phyloP scores from a whole-genome alignment of 1,140 invertebrate species.

The Centruroides sculpturatus region DNA sequence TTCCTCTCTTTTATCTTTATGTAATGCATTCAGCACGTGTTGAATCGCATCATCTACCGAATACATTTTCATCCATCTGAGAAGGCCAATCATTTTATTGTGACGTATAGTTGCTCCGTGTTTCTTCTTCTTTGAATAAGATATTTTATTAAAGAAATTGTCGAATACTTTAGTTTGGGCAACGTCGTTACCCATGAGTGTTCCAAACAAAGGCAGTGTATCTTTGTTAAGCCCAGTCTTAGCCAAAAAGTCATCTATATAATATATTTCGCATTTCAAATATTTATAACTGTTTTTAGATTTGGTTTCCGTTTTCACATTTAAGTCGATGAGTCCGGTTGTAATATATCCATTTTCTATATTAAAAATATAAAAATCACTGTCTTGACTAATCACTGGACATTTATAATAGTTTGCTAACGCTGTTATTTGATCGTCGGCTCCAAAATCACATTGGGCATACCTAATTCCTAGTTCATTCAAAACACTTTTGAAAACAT shows the following conservation, averaged over 20 bases:
- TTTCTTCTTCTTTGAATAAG: slow-evolving; percentile 39
- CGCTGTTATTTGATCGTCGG: slow-evolving; percentile 65
- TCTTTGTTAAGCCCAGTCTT: slow-evolving; percentile 43
- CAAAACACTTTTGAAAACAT: slow-evolving; percentile 53
- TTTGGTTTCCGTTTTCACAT: slow-evolving; percentile 8
- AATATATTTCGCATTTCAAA: slow-evolving; percentile 53
- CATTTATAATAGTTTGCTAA: slow-evolving; percentile 57
- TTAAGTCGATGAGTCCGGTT: slow-evolving; percentile 44
- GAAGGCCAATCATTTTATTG: slow-evolving; percentile 45
- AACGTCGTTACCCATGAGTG: slow-evolving; percentile 74
- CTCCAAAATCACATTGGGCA: slow-evolving; percentile 64
- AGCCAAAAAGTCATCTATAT: slow-evolving; percentile 48
- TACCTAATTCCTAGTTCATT: slow-evolving; percentile 44
- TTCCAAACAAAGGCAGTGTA: slow-evolving; percentile 59
- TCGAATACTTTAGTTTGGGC: slow-evolving; percentile 47
- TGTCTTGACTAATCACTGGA: slow-evolving; percentile 75
- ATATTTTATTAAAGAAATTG: slow-evolving; percentile 50
- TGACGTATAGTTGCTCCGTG: slow-evolving; percentile 22
- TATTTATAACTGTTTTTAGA: slow-evolving; percentile 12
- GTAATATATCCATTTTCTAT: slow-evolving; percentile 54
- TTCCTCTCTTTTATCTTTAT: slow-evolving; percentile 17
- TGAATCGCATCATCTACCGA: slow-evolving; percentile 45
- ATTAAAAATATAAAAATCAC: slow-evolving; percentile 80
- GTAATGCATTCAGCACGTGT: slow-evolving; percentile 17
- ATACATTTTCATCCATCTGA: slow-evolving; percentile 59